Conservation (phyloP, 2,797 vertebrate genomes). For the Tamandua tetradactyla region DNA sequence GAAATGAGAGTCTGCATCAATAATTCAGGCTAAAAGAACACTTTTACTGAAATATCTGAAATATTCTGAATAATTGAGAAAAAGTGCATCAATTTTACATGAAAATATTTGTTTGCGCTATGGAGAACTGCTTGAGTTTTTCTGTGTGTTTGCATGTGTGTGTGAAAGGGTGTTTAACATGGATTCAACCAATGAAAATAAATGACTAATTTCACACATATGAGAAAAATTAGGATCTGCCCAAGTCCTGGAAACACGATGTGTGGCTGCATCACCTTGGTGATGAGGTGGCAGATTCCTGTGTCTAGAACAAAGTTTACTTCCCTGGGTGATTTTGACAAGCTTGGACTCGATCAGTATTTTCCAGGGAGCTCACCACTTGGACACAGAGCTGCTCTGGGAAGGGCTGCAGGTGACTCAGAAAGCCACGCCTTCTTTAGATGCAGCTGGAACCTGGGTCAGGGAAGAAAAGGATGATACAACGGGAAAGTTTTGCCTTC, state of each 20-base stretch:
- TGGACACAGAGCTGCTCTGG: not conserved
- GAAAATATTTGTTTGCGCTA: not conserved
- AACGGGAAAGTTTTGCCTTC: not conserved
- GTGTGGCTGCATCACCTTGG: not conserved
- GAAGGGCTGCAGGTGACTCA: not conserved
- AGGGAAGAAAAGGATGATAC: not conserved
- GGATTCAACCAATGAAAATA: not conserved
- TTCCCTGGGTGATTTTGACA: not conserved
- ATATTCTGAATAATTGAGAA: not conserved
- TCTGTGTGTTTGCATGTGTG: not conserved
- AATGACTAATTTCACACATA: not conserved
- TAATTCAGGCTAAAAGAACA: not conserved
- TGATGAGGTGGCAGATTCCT: not conserved
- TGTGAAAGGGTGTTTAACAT: not conserved
- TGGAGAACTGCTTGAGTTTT: not conserved
- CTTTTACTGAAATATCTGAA: slow-evolving; percentile 8
- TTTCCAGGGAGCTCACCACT: not conserved
- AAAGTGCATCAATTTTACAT: not conserved
- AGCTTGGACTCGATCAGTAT: not conserved
- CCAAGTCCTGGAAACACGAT: not conserved
- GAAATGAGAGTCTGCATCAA: not conserved
- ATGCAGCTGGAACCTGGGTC: not conserved
- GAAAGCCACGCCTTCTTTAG: not conserved
- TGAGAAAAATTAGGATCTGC: not conserved
- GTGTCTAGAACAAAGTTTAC: not conserved